Base-by-base conservation (phyloP, 2,113 vertebrate species). In the Nesoenas mayeri region DNA sequence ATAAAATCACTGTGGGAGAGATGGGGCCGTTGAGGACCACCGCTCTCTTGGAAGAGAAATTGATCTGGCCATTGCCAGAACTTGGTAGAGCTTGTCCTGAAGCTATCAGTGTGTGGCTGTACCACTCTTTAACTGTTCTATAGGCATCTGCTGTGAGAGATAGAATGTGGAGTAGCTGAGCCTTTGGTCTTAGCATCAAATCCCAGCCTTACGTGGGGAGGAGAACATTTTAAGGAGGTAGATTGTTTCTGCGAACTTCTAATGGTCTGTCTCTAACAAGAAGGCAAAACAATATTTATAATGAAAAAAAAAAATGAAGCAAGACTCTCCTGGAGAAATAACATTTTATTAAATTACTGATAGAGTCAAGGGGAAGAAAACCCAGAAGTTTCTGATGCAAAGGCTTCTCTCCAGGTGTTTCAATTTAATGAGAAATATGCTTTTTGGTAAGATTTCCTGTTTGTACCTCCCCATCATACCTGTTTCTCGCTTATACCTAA, bases 21-120 rank as follows among this genome's bases (percentile, higher is more conserved):
- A 25, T 1, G 3, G 7, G 32, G 11, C 24, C 25, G 14, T 17
- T 0, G 5, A 22, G 26, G 48, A 15, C 53, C 51, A 3, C 44
- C 69, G 50, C 29, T 77, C 19, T 75, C 53, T 71, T n/a, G 21
- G 62, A 9, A 48, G 34, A 58, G 13, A 36, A 40, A 22, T 1
- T 70, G 70, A 16, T n/a, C 3, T 56, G n/a, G 71, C 40, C n/a
- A 1, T 12, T 1, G 2, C 15, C 51, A 34, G 17, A 40, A 20
- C 25, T 36, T 85, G 53, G 18, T 42, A 12, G 51, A 64, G 13
- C 57, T 65, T 47, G 6, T 28, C 54, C 34, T 69, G 75, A 16
- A 82, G 1, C 24, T 12, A 0, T 28, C n/a, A 18, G 14, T 3
- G 7, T 38, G 25, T 51, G 50, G 10, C 75, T 90, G 71, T 11